Base-by-base conservation (phyloP, 2,113 vertebrate genomes). In the Rissa tridactyla region DNA sequence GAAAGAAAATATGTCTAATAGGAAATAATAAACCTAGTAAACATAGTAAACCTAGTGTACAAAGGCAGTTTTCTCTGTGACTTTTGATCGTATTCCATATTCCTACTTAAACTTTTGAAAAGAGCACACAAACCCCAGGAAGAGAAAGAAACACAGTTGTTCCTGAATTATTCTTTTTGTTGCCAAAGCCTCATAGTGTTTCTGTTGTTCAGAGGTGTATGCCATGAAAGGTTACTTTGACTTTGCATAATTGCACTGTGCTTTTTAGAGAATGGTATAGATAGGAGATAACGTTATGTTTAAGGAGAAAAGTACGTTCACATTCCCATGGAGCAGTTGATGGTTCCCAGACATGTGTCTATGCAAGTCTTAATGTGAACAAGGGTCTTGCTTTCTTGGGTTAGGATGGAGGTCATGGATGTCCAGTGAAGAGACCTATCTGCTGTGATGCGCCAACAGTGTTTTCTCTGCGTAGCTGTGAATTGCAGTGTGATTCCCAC, bases 291-390 rank as follows among this genome's bases (percentile, higher is more conserved):
- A 51, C 6, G 3, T 68, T 62, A 47, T 18, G 6, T 44, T 76
- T 54, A 47, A 80, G 58, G 70, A 66, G 18, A 40, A 51, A 61
- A 55, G 15, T 36, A 30, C 0, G 0, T 84, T 84, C 7, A 29
- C 64, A 22, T n/a, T 46, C 5, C 46, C 6, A 20, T 16, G 18
- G 15, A 34, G 18, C 38, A 10, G 44, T 18, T 73, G 51, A 5
- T 69, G 44, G 23, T 51, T 77, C 40, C 29, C 51, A 55, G 60
- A 30, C 40, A 17, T 0, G 1, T 0, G 2, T 40, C 18, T 42
- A 8, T 77, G 27, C 18, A 30, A 64, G 15, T 25, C 46, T 66
- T 52, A 38, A 32, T 23, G 13, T 27, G 30, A 83, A 34, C 20
- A 44, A 51, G 12, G 8, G 5, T 82, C 61, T 66, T 22, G 5